Conservation (phyloP, 2,113 vertebrate genomes). For the Macrotus californicus region DNA sequence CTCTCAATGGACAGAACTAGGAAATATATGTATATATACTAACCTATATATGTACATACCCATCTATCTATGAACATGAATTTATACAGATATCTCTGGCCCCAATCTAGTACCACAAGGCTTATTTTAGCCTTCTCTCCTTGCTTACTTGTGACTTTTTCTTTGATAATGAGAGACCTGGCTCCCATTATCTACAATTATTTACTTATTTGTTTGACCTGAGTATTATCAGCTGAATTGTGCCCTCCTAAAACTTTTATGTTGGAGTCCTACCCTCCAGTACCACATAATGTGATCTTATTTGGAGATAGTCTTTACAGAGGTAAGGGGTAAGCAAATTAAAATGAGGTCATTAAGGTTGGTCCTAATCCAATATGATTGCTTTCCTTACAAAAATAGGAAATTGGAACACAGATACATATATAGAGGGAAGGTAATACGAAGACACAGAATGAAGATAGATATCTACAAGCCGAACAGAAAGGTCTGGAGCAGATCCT, state of each 20-base stretch:
- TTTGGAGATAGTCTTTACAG: neutral
- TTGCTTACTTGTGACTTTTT: constrained; percentile 1
- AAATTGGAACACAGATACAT: neutral
- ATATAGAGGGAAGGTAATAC: neutral
- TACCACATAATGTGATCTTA: neutral
- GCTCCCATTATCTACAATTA: neutral
- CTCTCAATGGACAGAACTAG: neutral
- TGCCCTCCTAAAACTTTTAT: neutral
- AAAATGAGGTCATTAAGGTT: neutral
- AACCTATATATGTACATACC: neutral
- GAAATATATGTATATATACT: neutral
- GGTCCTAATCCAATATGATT: neutral
- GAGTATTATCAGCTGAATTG: neutral
- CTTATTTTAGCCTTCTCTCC: neutral
- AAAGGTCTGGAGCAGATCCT: neutral
- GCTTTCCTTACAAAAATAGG: neutral
- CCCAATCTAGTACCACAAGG: neutral
- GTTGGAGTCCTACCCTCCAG: neutral
- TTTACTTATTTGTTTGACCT: neutral
- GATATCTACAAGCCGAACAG: neutral
- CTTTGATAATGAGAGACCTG: neutral
- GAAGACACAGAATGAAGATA: neutral
- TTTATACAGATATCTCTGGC: neutral
- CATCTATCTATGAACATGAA: neutral
- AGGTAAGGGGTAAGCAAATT: neutral